Percentiles rank a stretch among this genome's conserved stretches.
Evolutionary conservation across 92 coral and sea anemone species (phyloP).

Genomic region (Heteractis magnifica): DNA sequence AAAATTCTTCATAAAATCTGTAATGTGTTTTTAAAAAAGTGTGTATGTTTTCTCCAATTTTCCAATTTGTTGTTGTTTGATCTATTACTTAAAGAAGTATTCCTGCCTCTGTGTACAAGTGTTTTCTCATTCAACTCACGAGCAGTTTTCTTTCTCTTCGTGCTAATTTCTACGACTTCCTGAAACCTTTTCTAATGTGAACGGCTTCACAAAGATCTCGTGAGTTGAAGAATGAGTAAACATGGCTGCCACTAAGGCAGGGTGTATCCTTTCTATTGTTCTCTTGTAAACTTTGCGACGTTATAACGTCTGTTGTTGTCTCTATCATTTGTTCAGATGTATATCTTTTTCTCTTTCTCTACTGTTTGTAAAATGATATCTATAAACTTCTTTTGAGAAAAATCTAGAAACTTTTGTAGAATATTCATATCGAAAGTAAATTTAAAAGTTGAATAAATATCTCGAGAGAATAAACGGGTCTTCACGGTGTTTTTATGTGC

Average conservation of each 20-base stretch:
- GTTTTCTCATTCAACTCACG: not conserved
- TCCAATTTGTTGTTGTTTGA: not conserved
- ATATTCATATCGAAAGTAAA: not conserved
- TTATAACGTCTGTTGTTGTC: not conserved
- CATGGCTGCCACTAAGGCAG: not conserved
- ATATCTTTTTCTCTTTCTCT: not conserved
- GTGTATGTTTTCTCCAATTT: not conserved
- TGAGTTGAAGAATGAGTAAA: not conserved
- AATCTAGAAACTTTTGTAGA: conserved; percentile 1
- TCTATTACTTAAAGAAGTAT: not conserved
- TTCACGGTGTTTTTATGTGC: not conserved
- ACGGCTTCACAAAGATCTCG: not conserved
- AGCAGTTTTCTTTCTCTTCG: not conserved
- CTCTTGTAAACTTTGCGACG: not conserved
- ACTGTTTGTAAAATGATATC: conserved; percentile 1
- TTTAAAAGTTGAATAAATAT: not conserved
- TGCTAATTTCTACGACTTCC: not conserved
- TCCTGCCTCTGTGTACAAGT: not conserved
- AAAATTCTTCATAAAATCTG: not conserved
- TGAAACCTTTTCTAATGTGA: not conserved
- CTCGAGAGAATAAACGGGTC: not conserved
- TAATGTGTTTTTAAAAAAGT: not conserved
- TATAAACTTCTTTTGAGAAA: not conserved
- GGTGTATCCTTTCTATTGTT: not conserved
- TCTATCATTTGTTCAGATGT: not conserved